Percentiles rank a stretch among this genome's conserved stretches.
Conservation (phyloP, 2,888 invertebrate species). For the Rotaria socialis region DNA sequence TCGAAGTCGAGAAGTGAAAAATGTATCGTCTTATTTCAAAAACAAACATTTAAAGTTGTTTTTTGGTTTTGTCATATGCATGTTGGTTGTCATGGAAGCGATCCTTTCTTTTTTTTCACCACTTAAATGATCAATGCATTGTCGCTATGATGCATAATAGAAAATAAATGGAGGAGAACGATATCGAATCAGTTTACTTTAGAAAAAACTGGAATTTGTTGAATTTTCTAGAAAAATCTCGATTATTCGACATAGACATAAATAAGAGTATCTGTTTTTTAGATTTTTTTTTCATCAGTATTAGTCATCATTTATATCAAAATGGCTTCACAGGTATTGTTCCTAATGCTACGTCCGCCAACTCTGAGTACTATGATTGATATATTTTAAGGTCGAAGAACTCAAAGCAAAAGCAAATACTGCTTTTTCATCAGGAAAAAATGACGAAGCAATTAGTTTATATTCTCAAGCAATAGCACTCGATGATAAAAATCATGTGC, state of each 20-base stretch:
- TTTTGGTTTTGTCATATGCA: not conserved
- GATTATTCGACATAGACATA: not conserved
- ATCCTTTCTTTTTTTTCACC: no score
- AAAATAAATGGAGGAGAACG: not conserved
- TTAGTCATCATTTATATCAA: not conserved
- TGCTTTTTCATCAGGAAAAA: conserved; percentile 73
- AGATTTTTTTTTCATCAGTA: not conserved
- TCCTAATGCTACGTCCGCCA: not conserved
- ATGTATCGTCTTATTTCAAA: not conserved
- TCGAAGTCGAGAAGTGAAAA: not conserved
- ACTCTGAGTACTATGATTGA: no score
- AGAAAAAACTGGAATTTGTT: not conserved
- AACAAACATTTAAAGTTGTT: not conserved
- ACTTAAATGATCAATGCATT: not conserved
- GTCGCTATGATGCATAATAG: not conserved
- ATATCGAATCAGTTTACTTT: not conserved
- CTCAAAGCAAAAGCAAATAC: conserved; percentile 82
- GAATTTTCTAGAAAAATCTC: conserved; percentile 32
- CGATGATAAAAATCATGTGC: conserved; percentile 77
- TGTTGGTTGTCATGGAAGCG: not conserved
- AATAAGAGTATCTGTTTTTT: not conserved
- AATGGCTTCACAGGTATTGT: not conserved
- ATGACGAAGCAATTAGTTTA: conserved; percentile 72
- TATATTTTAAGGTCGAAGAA: conserved; percentile 67
- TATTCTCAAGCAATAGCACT: conserved; percentile 77